These are phyloP conservation scores for Nematolebias whitei DNA, from an alignment of 2,113 vertebrate species.

Conservation along the genomic window DNA sequence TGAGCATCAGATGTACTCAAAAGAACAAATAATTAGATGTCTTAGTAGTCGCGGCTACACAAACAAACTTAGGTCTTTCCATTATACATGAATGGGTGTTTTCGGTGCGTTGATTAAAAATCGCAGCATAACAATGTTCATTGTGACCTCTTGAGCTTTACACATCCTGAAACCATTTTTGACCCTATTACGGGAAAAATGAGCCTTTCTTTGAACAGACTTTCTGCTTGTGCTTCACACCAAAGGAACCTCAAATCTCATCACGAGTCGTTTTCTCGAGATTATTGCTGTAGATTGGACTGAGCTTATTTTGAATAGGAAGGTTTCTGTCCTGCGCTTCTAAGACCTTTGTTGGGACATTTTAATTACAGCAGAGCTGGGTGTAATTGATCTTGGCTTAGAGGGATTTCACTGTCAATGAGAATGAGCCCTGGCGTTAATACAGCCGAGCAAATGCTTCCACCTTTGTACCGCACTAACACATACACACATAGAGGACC, in stretches of 20 bases:
- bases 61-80: constrained; percentile 25
- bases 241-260: constrained; percentile 30
- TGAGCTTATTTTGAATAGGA: constrained; percentile 57
- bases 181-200: constrained; percentile 31
- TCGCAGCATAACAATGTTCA: constrained; percentile 9
- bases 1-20: constrained; percentile 70
- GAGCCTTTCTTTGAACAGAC: constrained; percentile 10
- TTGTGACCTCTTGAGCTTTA: background rate
- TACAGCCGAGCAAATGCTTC: constrained; percentile 67
- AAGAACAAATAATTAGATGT: constrained; percentile 68
- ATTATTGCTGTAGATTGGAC: constrained; percentile 58
- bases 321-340: constrained; percentile 67
- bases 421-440: constrained; percentile 73
- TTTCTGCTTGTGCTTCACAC: constrained; percentile 24
- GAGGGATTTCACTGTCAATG: constrained; percentile 77
- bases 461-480: constrained; percentile 54
- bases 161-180: constrained; percentile 34
- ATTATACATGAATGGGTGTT: constrained; percentile 15
- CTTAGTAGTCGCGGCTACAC: constrained; percentile 44
- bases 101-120: constrained; percentile 25
- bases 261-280: constrained; percentile 44
- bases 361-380: constrained; percentile 81
- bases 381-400: constrained; percentile 80
- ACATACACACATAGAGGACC: constrained; percentile 9
- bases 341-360: constrained; percentile 78